Percentiles rank a stretch among this genome's conserved stretches.
phyloP scores from a whole-genome alignment of 2,888 invertebrate genomes.

The Thereva unica region DNA sequence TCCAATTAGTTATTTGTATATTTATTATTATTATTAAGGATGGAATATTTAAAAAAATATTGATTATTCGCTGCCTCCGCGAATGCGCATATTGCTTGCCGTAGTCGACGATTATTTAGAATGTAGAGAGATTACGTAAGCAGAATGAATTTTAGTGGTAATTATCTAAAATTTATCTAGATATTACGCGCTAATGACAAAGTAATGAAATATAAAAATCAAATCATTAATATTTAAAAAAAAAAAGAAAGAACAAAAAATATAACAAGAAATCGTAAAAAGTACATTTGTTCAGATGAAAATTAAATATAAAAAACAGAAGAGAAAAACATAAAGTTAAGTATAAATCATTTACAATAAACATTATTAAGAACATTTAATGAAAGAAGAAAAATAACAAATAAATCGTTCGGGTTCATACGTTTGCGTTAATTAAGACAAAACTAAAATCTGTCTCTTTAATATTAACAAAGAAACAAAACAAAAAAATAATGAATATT shows the following conservation, averaged over 20 bases:
- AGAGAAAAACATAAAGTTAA: too few species aligned
- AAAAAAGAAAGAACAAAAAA: conserved; percentile 7
- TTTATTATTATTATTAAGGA: neutral
- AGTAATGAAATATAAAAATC: conserved; percentile 16
- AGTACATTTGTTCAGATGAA: too few species aligned
- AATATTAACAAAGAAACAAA: too few species aligned
- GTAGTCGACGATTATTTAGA: conserved; percentile 36
- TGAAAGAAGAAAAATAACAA: too few species aligned
- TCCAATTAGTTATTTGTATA: conserved; percentile 11
- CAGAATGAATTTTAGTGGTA: conserved; percentile 9
- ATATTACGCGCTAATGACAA: conserved; percentile 8
- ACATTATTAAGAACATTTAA: too few species aligned
- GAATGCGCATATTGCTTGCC: conserved; percentile 42
- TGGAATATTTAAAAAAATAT: conserved; percentile 20
- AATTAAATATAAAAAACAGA: too few species aligned
- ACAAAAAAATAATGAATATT: too few species aligned
- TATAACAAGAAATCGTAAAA: too few species aligned
- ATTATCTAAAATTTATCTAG: conserved; percentile 4
- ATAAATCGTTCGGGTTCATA: too few species aligned
- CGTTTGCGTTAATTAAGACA: too few species aligned
- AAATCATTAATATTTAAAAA: neutral
- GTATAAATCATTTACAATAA: too few species aligned
- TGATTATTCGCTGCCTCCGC: conserved; percentile 46
- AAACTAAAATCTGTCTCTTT: too few species aligned
- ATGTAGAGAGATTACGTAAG: conserved; percentile 8